Evolutionary conservation across 2,113 vertebrate genomes (phyloP).

Genomic region (Herpailurus yagouaroundi): DNA sequence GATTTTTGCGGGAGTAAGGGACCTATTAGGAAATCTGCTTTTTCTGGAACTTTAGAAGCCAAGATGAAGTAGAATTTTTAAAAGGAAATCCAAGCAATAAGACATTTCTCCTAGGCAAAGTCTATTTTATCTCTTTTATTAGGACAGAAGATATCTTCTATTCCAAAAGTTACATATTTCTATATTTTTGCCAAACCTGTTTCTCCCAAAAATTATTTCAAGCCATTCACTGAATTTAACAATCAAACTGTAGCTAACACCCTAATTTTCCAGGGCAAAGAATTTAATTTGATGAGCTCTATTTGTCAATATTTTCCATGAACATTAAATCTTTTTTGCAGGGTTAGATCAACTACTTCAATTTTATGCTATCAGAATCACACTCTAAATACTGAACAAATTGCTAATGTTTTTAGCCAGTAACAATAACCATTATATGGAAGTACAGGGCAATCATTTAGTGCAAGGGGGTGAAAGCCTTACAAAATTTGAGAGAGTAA

Average conservation of each 20-base stretch:
- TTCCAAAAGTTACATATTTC: neutral
- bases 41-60: neutral
- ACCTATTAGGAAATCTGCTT: neutral
- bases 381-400: conserved; percentile 21
- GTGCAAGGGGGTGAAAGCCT: conserved; percentile 15
- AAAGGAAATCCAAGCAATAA: conserved; percentile 40
- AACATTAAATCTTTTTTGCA: neutral
- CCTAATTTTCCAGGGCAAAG: neutral
- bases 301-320: neutral
- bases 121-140: conserved; percentile 45
- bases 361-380: neutral
- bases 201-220: conserved; percentile 18
- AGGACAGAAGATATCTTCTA: neutral
- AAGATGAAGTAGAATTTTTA: neutral
- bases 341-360: neutral
- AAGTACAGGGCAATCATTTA: neutral
- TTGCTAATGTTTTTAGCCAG: conserved; percentile 35
- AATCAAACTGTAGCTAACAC: neutral
- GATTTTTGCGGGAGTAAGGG: neutral
- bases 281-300: neutral
- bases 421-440: neutral
- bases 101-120: neutral
- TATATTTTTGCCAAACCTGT: neutral
- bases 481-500: conserved; percentile 44
- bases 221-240: neutral